phyloP scores from a whole-genome alignment of 2,888 invertebrate species.

The Drosophila longiperda region DNA sequence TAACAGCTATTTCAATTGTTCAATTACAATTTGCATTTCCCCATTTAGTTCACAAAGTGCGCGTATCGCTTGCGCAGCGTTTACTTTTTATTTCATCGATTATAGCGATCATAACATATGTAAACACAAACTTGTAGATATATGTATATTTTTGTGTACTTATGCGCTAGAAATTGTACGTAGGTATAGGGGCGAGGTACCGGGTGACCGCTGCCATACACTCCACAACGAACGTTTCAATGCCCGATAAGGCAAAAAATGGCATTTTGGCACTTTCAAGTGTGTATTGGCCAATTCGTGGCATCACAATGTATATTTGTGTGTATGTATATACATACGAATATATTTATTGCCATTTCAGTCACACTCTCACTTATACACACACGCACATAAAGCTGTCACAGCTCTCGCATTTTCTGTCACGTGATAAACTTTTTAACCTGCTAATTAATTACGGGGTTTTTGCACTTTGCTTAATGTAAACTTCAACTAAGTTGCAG shows the following conservation, averaged over 20 bases:
- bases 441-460: constrained; percentile 71
- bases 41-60: constrained; percentile 33
- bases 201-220: not conserved
- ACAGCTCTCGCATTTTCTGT: constrained; percentile 41
- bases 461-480: constrained; percentile 73
- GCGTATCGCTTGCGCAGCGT: constrained; percentile 48
- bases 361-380: constrained; percentile 25
- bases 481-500: constrained; percentile 44
- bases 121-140: not conserved
- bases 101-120: constrained; percentile 48
- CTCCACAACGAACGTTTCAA: constrained; percentile 11
- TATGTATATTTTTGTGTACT: not conserved
- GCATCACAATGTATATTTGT: not conserved
- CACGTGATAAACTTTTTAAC: constrained; percentile 73
- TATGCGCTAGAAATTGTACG: not conserved
- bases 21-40: constrained; percentile 60
- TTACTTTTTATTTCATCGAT: constrained; percentile 56
- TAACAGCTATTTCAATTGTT: constrained; percentile 55
- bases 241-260: constrained; percentile 59
- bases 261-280: constrained; percentile 71
- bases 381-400: not conserved
- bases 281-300: constrained; percentile 68
- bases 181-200: too few relatives aligned
- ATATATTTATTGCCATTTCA: constrained; percentile 47
- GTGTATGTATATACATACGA: not conserved